Evolutionary conservation across 2,113 vertebrate genomes (phyloP).

Genomic region (Sinocyclocheilus anophthalmus): DNA sequence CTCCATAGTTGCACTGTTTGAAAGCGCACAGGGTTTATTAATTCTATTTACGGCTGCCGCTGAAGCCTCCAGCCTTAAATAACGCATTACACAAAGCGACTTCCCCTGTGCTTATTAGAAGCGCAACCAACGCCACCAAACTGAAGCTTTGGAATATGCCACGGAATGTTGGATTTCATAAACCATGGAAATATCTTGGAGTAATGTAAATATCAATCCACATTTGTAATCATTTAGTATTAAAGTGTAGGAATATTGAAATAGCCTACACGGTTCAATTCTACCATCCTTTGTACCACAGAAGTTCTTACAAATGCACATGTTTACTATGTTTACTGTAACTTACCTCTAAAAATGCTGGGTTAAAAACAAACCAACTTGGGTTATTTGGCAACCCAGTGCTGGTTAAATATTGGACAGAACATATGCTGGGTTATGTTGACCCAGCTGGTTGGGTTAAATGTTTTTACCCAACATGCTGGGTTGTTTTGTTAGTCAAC

Average conservation of each 20-base stretch:
- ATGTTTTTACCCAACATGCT: no score
- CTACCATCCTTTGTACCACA: neutral
- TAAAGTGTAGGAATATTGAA: neutral
- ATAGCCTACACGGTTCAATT: neutral
- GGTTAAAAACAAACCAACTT: no score
- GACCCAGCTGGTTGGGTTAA: no score
- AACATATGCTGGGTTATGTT: no score
- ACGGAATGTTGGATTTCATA: neutral
- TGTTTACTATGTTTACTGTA: no score
- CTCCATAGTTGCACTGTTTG: neutral
- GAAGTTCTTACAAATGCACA: neutral
- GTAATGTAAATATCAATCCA: neutral
- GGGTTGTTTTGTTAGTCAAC: no score
- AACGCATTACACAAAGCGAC: conserved; percentile 63
- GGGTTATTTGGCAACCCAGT: no score
- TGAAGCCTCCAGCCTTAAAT: conserved; percentile 57
- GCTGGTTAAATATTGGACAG: no score
- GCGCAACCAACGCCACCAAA: conserved; percentile 2
- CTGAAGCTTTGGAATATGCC: neutral
- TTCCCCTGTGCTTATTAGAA: conserved; percentile 44
- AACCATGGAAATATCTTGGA: neutral
- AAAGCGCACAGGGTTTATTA: conserved; percentile 74
- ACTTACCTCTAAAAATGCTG: no score
- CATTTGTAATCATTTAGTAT: neutral
- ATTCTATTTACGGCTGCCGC: conserved; percentile 69